Conservation (phyloP, 2,113 vertebrate species). For the Brachypodius melanocephalos region DNA sequence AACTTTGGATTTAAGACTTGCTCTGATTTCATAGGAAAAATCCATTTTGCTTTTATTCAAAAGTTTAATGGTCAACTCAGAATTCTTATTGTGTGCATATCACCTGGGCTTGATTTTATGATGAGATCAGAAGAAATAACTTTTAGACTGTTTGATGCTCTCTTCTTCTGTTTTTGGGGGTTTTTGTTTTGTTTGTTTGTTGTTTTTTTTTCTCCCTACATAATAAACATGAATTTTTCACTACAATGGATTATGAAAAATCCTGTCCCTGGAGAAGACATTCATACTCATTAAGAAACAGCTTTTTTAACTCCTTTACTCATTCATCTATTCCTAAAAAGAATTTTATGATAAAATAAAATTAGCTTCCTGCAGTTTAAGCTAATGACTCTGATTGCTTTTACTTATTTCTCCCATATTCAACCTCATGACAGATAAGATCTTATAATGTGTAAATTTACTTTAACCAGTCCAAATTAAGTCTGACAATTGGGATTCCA, state of each 20-base stretch:
- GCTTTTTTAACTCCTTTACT: not conserved
- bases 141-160: not conserved
- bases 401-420: not conserved
- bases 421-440: not conserved
- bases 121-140: not conserved
- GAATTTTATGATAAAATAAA: not conserved
- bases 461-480: not conserved
- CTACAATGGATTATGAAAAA: not conserved
- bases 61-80: not conserved
- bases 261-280: not conserved
- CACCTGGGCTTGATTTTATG: not conserved
- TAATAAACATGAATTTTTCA: not conserved
- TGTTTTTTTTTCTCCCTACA: not conserved
- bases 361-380: not conserved
- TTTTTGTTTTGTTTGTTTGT: too few species aligned
- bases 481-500: not conserved
- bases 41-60: not conserved
- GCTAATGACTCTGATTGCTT: not conserved
- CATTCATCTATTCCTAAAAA: not conserved
- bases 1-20: not conserved
- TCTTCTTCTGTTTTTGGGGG: not conserved
- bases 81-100: not conserved
- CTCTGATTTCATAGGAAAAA: not conserved
- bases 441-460: not conserved
- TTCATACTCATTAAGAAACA: not conserved